Base-by-base conservation (phyloP, 2,888 invertebrate species). In the Himalopsyche kuldschensis region DNA sequence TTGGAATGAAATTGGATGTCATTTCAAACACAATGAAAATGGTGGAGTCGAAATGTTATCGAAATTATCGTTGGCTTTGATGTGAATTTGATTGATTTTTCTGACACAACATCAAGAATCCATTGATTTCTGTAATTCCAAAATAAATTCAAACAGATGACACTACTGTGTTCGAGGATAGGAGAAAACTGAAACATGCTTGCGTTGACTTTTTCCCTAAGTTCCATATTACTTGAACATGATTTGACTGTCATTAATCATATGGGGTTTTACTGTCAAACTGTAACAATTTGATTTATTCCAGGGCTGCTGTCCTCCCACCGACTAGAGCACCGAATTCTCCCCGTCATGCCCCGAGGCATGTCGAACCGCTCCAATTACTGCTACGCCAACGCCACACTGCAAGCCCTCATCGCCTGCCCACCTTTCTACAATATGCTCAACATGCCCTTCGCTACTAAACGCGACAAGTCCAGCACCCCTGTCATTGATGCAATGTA, bases 341-440 rank as follows among this genome's bases (percentile, higher is more conserved):
- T 96, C 32, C 94, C 96, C 85, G 91, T 98, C 75, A 93, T 96
- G 88, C 98, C 98, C 0, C 94, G 98, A 79, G 99, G 99, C 0
- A 93, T 99, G 78, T 96, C 96, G 81, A 99, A 99, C 90, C 95
- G 96, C 86, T 97, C 97, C 86, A 99, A 98, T 91, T 98, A 97
- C 90, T 99, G 99, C 91, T 99, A 98, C 89, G 97, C 98, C 85
- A 99, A 99, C 90, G 96, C 98, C 27, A 98, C 97, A 86, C 91
- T 99, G 48, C 98, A 99, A 90, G 98, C 98, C 0, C 90, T 99
- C 87, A 93, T 98, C 41, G 98, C 97, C 17, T 99, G 99, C 89
- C 97, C 98, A 24, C 98, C 98, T 0, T 96, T 99, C 90, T 98
- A 97, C 90, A 98, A 98, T 91, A 92, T 99, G 88, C 92, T 98